Evolutionary conservation across 1,140 invertebrate genomes (phyloP).

Genomic region (Hormaphis cornu): DNA sequence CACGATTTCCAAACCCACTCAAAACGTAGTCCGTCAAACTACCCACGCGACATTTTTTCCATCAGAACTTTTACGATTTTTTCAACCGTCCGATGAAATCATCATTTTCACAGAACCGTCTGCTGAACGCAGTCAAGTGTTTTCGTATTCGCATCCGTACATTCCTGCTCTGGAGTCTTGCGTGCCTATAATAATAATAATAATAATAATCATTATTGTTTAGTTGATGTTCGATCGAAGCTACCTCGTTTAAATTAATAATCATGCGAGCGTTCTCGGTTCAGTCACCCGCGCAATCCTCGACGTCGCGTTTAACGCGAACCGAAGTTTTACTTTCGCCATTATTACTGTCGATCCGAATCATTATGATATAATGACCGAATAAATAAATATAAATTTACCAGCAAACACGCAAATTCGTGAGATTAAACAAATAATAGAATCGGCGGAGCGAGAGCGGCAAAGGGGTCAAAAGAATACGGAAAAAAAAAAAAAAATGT

Average conservation of each 20-base stretch:
- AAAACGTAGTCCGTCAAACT: too few species aligned
- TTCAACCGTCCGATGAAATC: too few species aligned
- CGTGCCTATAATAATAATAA: too few species aligned
- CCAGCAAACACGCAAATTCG: too few species aligned
- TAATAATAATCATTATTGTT: too few species aligned
- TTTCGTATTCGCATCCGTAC: too few species aligned
- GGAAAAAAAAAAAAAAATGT: neutral
- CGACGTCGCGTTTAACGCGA: neutral
- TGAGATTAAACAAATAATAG: slow-evolving; percentile 1
- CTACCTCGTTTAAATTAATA: neutral
- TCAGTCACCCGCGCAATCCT: neutral
- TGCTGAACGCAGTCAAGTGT: too few species aligned
- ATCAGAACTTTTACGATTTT: too few species aligned
- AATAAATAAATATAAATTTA: slow-evolving; percentile 19
- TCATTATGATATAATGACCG: slow-evolving; percentile 10
- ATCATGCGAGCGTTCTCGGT: neutral
- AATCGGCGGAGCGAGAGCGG: neutral
- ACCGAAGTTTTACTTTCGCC: neutral
- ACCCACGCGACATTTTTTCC: too few species aligned
- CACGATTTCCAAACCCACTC: too few species aligned
- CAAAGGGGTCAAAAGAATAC: neutral
- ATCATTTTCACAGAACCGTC: too few species aligned
- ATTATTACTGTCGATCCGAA: neutral
- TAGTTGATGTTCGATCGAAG: neutral
- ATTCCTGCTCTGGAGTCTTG: too few species aligned